Conservation (phyloP, 92 coral and sea anemone genomes). For the Porites lobata region DNA sequence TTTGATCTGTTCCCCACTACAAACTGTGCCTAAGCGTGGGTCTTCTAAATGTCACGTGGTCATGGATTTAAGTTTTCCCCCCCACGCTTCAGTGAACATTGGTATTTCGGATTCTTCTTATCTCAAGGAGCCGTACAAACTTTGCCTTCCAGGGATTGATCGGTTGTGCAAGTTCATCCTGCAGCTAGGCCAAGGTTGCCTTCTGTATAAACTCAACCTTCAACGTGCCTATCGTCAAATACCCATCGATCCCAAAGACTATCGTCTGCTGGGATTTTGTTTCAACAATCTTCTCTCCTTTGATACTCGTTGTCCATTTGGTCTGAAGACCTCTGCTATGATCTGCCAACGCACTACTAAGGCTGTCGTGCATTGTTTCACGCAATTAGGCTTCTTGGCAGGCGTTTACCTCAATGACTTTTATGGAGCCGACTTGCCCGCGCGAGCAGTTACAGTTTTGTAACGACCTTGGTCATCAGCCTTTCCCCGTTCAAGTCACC, state of each 20-base stretch:
- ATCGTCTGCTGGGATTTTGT: constrained; percentile 4
- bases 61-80: constrained; percentile 47
- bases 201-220: constrained; percentile 22
- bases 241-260: constrained; percentile 1
- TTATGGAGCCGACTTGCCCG: background rate
- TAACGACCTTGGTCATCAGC: constrained; percentile 24
- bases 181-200: constrained; percentile 27
- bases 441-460: constrained; percentile 7
- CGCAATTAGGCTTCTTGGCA: background rate
- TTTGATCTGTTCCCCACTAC: constrained; percentile 38
- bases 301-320: constrained; percentile 9
- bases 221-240: background rate
- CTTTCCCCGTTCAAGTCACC: constrained; percentile 17
- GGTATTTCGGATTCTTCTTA: constrained; percentile 13
- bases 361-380: constrained; percentile 15
- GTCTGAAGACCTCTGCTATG: constrained; percentile 3
- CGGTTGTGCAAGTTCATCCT: constrained; percentile 15
- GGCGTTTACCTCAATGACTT: background rate
- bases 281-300: background rate
- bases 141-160: constrained; percentile 45
- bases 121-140: constrained; percentile 3
- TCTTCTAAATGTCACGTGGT: constrained; percentile 41
- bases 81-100: background rate
- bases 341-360: constrained; percentile 28
- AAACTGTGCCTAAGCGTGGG: constrained; percentile 40